Conservation (phyloP, 2,113 vertebrate genomes). For the Oceanites oceanicus region DNA sequence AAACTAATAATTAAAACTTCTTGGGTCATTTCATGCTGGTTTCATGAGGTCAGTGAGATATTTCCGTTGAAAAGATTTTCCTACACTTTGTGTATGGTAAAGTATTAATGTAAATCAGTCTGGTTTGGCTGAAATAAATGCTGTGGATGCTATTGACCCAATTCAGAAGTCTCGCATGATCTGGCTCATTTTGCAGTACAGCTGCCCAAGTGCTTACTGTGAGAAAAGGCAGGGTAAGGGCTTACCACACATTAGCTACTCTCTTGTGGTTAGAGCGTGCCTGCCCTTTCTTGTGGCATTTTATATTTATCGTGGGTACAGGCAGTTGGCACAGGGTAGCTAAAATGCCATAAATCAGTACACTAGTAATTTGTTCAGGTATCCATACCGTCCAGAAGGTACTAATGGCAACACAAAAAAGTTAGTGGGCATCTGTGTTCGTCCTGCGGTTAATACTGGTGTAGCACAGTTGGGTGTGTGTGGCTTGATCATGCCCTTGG, state of each 20-base stretch:
- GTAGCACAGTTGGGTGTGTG: background rate
- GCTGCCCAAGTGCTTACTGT: background rate
- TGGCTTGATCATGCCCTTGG: background rate
- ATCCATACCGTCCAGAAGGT: background rate
- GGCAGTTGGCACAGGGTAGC: background rate
- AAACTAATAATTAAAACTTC: background rate
- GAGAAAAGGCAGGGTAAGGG: background rate
- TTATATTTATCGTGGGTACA: background rate
- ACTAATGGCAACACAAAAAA: background rate
- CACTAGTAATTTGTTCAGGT: background rate
- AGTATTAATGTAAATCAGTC: background rate
- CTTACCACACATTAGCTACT: background rate
- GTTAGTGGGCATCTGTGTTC: background rate
- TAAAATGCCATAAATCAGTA: background rate
- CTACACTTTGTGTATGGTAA: background rate
- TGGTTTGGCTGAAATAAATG: background rate
- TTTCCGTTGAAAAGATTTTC: background rate
- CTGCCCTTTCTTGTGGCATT: background rate
- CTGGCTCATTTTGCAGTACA: background rate
- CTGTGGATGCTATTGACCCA: background rate
- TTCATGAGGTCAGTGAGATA: background rate
- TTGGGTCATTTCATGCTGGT: background rate
- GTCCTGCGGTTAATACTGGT: background rate
- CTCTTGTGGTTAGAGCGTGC: background rate
- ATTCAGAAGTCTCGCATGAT: background rate